A percentile compares a stretch with the other conserved stretches of the same genome.
Evolutionary conservation across 2,797 vertebrate genomes (phyloP).

Genomic region (Sebastes hubbsi): DNA sequence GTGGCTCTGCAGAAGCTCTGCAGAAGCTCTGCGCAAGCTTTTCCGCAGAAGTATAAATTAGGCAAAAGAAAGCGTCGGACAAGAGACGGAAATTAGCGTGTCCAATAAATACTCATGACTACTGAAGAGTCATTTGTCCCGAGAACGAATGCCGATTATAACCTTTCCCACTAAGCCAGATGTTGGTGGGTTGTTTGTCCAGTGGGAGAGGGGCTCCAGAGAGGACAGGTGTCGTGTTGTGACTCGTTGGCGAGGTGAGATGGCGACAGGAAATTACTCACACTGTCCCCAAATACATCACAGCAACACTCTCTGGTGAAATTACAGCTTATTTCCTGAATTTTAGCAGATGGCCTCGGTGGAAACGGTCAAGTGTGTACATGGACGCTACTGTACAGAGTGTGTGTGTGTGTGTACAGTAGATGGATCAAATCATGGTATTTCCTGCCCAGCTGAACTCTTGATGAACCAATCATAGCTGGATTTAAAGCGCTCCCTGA

Average conservation of each 20-base stretch:
- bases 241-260: constrained; percentile 9
- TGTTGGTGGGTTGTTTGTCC: neutral
- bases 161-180: neutral
- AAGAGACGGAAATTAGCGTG: accelerated
- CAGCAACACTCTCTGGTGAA: neutral
- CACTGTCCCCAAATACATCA: constrained; percentile 5
- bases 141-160: neutral
- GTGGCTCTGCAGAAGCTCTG: too few relatives aligned
- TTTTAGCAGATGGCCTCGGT: constrained; percentile 11
- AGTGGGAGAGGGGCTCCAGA: neutral
- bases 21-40: too few relatives aligned
- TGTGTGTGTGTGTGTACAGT: neutral
- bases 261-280: constrained; percentile 26
- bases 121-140: neutral
- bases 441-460: neutral
- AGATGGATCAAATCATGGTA: neutral
- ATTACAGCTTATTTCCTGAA: neutral
- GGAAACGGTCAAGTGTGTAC: constrained; percentile 18
- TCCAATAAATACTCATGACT: neutral
- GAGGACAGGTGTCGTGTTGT: neutral
- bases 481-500: constrained; percentile 32
- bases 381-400: neutral
- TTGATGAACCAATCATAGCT: constrained; percentile 41
- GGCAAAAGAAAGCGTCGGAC: too few relatives aligned
- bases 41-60: too few relatives aligned